phyloP scores from a whole-genome alignment of 92 coral and sea anemone genomes.

The Heteractis magnifica region DNA sequence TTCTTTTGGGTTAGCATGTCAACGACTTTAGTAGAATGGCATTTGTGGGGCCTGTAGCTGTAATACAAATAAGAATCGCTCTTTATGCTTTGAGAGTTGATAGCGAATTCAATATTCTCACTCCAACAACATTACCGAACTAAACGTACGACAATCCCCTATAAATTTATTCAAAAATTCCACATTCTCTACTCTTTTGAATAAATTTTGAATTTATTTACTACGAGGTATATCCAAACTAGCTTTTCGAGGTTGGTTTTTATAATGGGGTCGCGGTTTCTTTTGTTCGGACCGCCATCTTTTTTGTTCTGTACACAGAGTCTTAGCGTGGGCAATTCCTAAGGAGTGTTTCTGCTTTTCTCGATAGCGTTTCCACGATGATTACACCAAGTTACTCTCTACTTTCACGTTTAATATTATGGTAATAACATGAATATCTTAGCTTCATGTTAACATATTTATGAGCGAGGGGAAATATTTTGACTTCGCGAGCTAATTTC shows the following conservation, averaged over 20 bases:
- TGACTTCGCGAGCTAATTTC: slow-evolving; percentile 66
- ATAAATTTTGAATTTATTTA: slow-evolving; percentile 30
- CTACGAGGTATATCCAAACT: slow-evolving; percentile 1
- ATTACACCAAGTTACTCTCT: slow-evolving; percentile 28
- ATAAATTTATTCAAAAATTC: slow-evolving; percentile 22
- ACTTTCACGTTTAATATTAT: slow-evolving; percentile 59
- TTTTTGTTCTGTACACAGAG: slow-evolving; percentile 7
- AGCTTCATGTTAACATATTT: slow-evolving; percentile 72
- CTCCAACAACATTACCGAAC: not conserved
- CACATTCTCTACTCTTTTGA: not conserved
- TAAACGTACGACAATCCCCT: not conserved
- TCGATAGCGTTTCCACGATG: not conserved
- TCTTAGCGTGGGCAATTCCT: slow-evolving; percentile 16
- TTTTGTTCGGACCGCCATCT: slow-evolving; percentile 51
- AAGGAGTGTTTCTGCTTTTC: not conserved
- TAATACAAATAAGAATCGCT: not conserved
- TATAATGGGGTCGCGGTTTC: slow-evolving; percentile 5
- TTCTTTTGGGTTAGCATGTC: slow-evolving; percentile 5
- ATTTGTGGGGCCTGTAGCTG: not conserved
- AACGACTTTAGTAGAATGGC: slow-evolving; percentile 7
- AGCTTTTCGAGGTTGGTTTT: slow-evolving; percentile 14
- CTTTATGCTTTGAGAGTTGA: not conserved
- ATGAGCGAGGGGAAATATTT: slow-evolving; percentile 57
- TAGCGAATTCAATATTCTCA: slow-evolving; percentile 4
- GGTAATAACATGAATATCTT: slow-evolving; percentile 81